phyloP scores from a whole-genome alignment of 2,113 vertebrate genomes.

The Fregetta grallaria region DNA sequence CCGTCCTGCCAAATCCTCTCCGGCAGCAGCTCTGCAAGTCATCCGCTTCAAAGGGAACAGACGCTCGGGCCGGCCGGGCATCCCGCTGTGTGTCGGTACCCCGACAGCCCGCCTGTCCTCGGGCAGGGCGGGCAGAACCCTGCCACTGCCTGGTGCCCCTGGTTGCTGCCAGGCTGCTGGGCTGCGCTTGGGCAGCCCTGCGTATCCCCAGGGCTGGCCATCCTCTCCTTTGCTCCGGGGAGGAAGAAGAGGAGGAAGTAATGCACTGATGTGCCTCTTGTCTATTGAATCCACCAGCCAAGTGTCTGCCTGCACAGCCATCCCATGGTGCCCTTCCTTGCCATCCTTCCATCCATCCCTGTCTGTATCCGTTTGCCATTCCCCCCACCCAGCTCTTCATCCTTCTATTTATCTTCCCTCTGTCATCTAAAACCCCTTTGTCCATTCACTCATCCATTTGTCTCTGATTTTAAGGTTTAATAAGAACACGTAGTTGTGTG shows the following conservation, averaged over 20 bases:
- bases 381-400: background rate
- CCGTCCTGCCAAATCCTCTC: slow-evolving; percentile 35
- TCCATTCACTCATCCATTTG: background rate
- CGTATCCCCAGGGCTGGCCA: fast-evolving
- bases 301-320: background rate
- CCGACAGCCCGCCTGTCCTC: background rate
- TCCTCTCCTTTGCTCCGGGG: background rate
- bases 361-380: background rate
- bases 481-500: background rate
- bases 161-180: background rate
- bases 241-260: background rate
- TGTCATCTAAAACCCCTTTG: fast-evolving
- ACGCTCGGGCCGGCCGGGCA: background rate
- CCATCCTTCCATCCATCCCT: background rate
- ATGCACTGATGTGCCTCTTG: background rate
- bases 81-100: background rate
- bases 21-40: background rate
- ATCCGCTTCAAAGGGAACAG: slow-evolving; percentile 19
- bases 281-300: background rate
- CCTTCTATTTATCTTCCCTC: background rate
- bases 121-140: background rate
- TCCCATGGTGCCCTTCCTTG: fast-evolving
- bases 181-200: background rate
- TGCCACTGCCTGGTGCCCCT: background rate
- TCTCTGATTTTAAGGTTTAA: background rate